A percentile compares a stretch with the other conserved stretches of the same genome.
These are phyloP conservation scores for Naja naja DNA, from an alignment of 2,113 vertebrate genomes.

Conservation along the genomic window DNA sequence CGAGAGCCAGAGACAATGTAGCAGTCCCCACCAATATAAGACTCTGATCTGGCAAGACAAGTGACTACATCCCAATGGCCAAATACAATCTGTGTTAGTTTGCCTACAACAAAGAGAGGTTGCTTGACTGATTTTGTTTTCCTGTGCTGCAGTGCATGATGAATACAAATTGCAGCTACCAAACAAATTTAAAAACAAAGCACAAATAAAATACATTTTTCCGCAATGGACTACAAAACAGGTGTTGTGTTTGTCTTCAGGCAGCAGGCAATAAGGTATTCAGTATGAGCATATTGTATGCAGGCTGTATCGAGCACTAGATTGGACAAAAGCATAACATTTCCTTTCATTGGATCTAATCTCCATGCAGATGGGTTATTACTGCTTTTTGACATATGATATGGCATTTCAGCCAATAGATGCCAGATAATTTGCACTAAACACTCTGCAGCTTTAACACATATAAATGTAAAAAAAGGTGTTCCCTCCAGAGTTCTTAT, in stretches of 20 bases:
- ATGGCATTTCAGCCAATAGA: background rate
- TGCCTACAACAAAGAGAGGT: constrained; percentile 73
- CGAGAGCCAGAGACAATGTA: constrained; percentile 97
- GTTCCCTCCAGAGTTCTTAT: background rate
- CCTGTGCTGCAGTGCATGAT: background rate
- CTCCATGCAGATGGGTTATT: background rate
- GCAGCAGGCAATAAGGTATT: background rate
- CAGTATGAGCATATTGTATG: background rate
- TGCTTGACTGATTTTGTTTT: background rate
- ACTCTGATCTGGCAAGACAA: constrained; percentile 93
- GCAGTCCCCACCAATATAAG: constrained; percentile 97
- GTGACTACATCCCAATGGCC: constrained; percentile 99
- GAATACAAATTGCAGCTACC: background rate
- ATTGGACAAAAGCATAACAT: background rate
- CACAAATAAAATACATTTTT: background rate
- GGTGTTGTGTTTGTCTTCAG: background rate
- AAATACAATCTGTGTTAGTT: constrained; percentile 97
- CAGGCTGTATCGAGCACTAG: background rate
- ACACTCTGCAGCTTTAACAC: background rate
- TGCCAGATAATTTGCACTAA: constrained; percentile 7
- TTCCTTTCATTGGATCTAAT: background rate
- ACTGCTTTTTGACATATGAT: background rate
- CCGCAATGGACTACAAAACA: background rate
- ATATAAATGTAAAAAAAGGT: background rate
- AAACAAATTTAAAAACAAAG: background rate